phyloP scores from a whole-genome alignment of 2,113 vertebrate species.

The Donacobius atricapilla region DNA sequence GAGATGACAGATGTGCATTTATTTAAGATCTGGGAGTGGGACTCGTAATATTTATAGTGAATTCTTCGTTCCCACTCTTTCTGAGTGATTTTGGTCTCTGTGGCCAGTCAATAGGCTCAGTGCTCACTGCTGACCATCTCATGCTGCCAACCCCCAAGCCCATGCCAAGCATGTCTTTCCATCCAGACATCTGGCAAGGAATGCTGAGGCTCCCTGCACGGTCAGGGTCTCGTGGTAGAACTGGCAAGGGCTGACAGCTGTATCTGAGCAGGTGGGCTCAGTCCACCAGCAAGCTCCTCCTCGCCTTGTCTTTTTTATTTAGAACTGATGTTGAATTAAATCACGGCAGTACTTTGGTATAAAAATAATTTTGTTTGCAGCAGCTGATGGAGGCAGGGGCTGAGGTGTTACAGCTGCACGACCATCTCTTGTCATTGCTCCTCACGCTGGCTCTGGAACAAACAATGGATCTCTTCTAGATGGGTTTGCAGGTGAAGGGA shows the following conservation, averaged over 20 bases:
- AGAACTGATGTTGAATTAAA: neutral
- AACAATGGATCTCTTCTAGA: accelerated
- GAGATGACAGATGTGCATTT: conserved; percentile 41
- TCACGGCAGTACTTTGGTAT: neutral
- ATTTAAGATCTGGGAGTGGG: conserved; percentile 33
- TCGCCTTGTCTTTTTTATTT: neutral
- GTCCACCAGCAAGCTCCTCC: neutral
- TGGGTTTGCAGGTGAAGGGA: neutral
- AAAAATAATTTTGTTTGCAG: neutral
- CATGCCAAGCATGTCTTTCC: accelerated
- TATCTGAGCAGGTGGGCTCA: neutral
- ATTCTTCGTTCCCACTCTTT: conserved; percentile 15
- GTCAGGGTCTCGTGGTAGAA: accelerated
- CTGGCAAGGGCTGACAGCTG: neutral
- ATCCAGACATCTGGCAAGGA: too few species aligned
- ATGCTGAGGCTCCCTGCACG: accelerated
- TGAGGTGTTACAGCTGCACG: neutral
- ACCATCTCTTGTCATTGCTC: neutral
- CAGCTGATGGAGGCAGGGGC: neutral
- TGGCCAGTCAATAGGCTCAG: neutral
- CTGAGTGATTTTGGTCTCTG: neutral
- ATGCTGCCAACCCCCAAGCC: neutral
- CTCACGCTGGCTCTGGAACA: neutral
- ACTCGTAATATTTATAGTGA: neutral
- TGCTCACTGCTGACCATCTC: neutral